Evolutionary conservation across 1,140 invertebrate genomes (phyloP).

Genomic region (Diuraphis noxia): DNA sequence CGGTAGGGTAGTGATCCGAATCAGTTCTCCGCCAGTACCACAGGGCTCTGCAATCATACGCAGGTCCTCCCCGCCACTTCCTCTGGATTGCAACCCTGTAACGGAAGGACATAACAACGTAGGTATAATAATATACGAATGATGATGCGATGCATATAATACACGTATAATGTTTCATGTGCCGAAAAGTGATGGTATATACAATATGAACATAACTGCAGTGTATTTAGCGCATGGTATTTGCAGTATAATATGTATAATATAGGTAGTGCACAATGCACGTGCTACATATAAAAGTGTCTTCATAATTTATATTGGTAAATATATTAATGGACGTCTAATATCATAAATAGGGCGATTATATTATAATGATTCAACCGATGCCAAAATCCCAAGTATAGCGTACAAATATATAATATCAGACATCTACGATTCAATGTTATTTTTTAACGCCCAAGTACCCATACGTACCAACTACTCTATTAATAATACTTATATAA

Average conservation of each 20-base stretch:
- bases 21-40: constrained; percentile 59
- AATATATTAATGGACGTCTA: not conserved
- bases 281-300: not conserved
- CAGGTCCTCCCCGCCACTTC: constrained; percentile 70
- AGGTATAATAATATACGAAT: not conserved
- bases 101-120: not conserved
- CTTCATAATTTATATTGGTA: not conserved
- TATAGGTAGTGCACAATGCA: not conserved
- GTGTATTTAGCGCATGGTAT: not conserved
- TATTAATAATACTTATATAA: too few species aligned
- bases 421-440: not conserved
- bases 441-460: not conserved
- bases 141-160: too few species aligned
- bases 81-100: constrained; percentile 31
- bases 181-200: not conserved
- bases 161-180: not conserved
- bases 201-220: too few species aligned
- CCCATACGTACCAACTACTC: not conserved
- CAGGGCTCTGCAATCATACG: constrained; percentile 71
- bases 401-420: not conserved
- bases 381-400: constrained; percentile 1
- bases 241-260: not conserved
- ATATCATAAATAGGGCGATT: not conserved
- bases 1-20: constrained; percentile 54
- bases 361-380: too few species aligned